phyloP scores from a whole-genome alignment of 53 echinoderm and acorn worm species.

The Pentamera pediparva region DNA sequence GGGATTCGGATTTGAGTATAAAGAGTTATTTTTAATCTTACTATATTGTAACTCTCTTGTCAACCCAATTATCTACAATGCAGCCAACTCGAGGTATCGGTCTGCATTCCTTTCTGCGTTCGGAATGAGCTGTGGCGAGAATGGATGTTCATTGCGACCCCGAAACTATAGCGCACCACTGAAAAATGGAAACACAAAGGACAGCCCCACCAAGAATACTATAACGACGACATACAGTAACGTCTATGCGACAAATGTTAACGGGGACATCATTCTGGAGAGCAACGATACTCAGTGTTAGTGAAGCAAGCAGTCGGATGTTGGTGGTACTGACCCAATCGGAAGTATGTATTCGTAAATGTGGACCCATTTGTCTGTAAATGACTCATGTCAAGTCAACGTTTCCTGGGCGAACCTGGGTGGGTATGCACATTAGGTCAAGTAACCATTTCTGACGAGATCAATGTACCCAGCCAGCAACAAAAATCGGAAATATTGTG shows the following conservation, averaged over 20 bases:
- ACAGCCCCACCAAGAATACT: conserved; percentile 23
- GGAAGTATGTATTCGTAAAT: no score
- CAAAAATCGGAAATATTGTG: no score
- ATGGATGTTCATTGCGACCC: not conserved
- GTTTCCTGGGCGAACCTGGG: no score
- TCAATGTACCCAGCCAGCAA: no score
- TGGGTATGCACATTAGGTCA: no score
- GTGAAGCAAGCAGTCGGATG: no score
- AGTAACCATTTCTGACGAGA: no score
- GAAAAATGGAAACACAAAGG: conserved; percentile 5
- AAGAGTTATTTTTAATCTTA: conserved; percentile 17
- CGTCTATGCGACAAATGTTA: conserved; percentile 5
- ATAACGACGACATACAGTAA: conserved; percentile 28
- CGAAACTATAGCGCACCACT: conserved; percentile 13
- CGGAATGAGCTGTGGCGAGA: not conserved
- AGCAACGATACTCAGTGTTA: no score
- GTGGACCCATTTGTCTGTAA: no score
- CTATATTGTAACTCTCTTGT: conserved; percentile 66
- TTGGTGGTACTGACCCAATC: no score
- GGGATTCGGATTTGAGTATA: not conserved
- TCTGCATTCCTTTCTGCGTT: conserved; percentile 58
- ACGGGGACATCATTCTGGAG: conserved; percentile 18
- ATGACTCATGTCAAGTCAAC: no score
- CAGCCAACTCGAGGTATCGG: conserved; percentile 69
- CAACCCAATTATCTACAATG: conserved; percentile 84